phyloP scores from a whole-genome alignment of 2,113 vertebrate species.

The Gavia stellata region DNA sequence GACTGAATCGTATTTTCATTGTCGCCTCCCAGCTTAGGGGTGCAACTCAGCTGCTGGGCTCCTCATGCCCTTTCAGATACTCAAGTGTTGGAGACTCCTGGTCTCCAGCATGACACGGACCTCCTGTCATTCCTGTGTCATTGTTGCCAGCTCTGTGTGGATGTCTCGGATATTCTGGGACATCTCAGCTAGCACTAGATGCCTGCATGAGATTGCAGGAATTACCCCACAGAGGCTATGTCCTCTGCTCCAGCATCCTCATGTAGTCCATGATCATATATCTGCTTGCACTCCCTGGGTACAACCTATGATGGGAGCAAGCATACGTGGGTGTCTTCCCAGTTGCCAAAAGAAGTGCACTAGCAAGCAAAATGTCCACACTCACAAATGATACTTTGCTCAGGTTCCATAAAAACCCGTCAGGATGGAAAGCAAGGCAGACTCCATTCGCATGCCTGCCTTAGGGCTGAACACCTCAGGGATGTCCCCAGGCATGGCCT shows the following conservation, averaged over 20 bases:
- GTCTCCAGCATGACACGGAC: not conserved
- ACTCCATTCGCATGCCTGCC: not conserved
- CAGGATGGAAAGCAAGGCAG: not conserved
- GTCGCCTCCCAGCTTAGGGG: not conserved
- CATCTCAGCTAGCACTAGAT: not conserved
- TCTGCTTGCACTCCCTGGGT: not conserved
- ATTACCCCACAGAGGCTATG: not conserved
- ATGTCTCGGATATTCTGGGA: not conserved
- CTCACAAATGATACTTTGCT: not conserved
- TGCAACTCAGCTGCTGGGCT: not conserved
- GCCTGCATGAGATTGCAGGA: not conserved
- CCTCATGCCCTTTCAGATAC: not conserved
- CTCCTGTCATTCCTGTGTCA: not conserved
- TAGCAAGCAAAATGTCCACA: not conserved
- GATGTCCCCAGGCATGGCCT: not conserved
- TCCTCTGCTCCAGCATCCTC: not conserved
- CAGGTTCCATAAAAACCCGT: not conserved
- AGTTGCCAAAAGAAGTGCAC: not conserved
- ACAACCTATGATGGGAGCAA: not conserved
- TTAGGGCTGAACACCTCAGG: not conserved
- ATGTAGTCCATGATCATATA: not conserved
- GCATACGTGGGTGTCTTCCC: not conserved
- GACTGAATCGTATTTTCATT: not conserved
- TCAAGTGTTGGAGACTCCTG: rapidly evolving
- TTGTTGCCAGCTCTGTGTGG: not conserved